Evolutionary conservation across 23 tunicate genomes (phyloP).

Genomic region (Aplidium turbinatum): DNA sequence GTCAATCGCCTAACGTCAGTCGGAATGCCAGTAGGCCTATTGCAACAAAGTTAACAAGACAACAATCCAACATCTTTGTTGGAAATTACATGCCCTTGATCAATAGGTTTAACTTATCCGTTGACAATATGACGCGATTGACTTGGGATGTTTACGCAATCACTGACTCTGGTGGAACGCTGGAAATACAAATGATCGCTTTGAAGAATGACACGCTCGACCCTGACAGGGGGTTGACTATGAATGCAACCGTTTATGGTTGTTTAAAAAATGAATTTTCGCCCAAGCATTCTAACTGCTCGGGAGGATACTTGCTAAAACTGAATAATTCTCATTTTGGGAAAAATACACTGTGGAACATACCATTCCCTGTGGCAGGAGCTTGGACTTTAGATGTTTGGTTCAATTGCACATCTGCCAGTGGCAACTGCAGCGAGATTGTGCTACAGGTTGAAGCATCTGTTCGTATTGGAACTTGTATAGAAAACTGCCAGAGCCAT

Average conservation of each 20-base stretch:
- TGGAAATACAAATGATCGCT: slow-evolving; percentile 27
- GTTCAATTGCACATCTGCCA: slow-evolving; percentile 22
- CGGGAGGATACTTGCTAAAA: background rate
- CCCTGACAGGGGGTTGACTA: background rate
- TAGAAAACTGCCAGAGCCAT: slow-evolving; percentile 58
- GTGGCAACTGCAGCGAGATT: background rate
- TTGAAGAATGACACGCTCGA: background rate
- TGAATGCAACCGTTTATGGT: background rate
- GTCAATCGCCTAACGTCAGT: background rate
- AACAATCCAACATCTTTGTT: slow-evolving; percentile 37
- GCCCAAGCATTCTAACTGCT: too few relatives aligned
- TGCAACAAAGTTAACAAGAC: slow-evolving; percentile 23
- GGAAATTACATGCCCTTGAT: slow-evolving; percentile 30
- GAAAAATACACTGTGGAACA: slow-evolving; percentile 19
- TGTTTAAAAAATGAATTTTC: background rate
- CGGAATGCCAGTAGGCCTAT: background rate
- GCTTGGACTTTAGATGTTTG: slow-evolving; percentile 49
- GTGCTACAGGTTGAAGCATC: background rate
- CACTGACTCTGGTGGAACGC: slow-evolving; percentile 82
- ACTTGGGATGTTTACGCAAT: slow-evolving; percentile 65
- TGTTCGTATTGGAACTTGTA: slow-evolving; percentile 47
- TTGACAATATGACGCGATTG: slow-evolving; percentile 9
- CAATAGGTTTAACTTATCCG: slow-evolving; percentile 21
- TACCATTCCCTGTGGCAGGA: slow-evolving; percentile 80
- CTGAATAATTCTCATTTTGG: slow-evolving; percentile 17